Evolutionary conservation across 2,888 invertebrate species (phyloP).

Genomic region (Argyresthia goedartella): DNA sequence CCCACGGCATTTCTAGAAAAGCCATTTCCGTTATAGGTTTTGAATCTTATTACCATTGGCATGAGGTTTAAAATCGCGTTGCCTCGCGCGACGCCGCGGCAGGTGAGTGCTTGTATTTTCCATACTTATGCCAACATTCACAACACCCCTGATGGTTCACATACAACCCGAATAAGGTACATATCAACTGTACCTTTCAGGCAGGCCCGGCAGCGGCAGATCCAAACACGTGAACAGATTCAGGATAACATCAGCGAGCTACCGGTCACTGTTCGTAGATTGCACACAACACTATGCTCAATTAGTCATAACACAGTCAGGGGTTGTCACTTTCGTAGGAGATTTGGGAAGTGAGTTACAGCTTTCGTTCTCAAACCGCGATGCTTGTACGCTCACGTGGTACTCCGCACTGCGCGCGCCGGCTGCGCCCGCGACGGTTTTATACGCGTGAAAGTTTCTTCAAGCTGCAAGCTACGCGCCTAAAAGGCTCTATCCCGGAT

Average conservation of each 20-base stretch:
- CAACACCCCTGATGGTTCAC: too few species aligned
- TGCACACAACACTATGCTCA: slow-evolving; percentile 47
- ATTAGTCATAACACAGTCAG: slow-evolving; percentile 31
- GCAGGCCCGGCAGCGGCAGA: slow-evolving; percentile 27
- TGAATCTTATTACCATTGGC: too few species aligned
- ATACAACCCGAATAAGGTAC: too few species aligned
- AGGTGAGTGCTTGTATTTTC: too few species aligned
- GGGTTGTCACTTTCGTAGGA: slow-evolving; percentile 47
- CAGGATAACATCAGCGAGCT: slow-evolving; percentile 58
- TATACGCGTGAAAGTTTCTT: slow-evolving; percentile 65
- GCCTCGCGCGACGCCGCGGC: too few species aligned
- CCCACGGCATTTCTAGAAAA: too few species aligned
- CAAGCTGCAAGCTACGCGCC: not conserved
- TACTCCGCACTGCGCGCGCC: slow-evolving; percentile 56
- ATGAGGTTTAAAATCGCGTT: too few species aligned
- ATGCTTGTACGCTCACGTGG: slow-evolving; percentile 21
- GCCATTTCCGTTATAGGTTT: too few species aligned
- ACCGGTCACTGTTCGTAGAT: slow-evolving; percentile 63
- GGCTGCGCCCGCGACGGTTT: slow-evolving; percentile 41
- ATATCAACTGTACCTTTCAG: slow-evolving; percentile 43
- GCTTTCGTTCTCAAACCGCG: slow-evolving; percentile 15
- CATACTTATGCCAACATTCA: too few species aligned
- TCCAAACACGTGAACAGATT: slow-evolving; percentile 33
- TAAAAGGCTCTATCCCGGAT: slow-evolving; percentile 51
- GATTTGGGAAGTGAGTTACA: slow-evolving; percentile 5